Evolutionary conservation across 2,888 invertebrate species (phyloP), one percentile per base, ranked within the genome.

Genomic region (Clepsis dumicolana): DNA sequence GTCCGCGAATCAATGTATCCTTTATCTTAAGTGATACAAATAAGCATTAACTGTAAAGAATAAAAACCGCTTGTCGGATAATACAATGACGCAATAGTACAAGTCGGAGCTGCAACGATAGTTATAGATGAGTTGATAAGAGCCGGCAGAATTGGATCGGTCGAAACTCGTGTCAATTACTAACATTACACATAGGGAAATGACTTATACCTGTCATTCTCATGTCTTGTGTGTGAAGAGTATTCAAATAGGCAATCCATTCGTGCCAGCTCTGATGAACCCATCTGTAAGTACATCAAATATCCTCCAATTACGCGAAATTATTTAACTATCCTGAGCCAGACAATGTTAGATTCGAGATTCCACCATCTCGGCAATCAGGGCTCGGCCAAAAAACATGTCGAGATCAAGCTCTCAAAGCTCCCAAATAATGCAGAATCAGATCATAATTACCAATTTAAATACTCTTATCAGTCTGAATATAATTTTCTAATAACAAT

Each of bases 381-480:
- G 32, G 29, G 24, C 35, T 32, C 21, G 24, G 16, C 35, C 32
- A 32, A 57, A 44, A 53, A 10, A 29, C 16, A 21, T 54, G 18
- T 32, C 29, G 63, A 67, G 67, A 67, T 67, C 67, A 57, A 67
- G 50, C 60, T n/a, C n/a, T n/a, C n/a, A n/a, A n/a, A 65, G 16
- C 38, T 32, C 41, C 10, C 25, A 35, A 66, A 54, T 21, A 60
- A 27, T 27, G 4, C 27, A 56, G n/a, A 16, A 25, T 48, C 8
- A 52, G 21, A 63, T 63, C 35, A 21, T 32, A 18, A n/a, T 10
- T 62, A 44, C 16, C 18, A 53, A 29, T 60, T 50, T n/a, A 48
- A 67, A 67, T 67, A 63, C 57, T 63, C 50, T 63, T 63, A 67
- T 67, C 63, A 63, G 67, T 67, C 63, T 57, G 62, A 16, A 62